Conservation (phyloP, 2,888 invertebrate genomes). For the Trachelus iudaicus region DNA sequence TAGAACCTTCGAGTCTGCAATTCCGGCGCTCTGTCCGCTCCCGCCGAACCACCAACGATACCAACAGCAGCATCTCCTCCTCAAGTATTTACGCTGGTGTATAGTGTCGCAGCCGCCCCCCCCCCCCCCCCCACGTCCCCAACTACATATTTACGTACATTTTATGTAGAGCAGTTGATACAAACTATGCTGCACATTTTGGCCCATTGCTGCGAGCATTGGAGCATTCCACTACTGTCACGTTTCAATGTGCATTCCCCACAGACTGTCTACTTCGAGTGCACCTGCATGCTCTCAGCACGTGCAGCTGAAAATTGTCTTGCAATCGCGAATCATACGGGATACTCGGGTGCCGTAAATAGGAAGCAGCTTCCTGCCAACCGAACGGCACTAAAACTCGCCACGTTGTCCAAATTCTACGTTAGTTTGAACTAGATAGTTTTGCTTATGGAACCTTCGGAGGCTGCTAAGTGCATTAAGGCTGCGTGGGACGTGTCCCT, state of each 20-base stretch:
- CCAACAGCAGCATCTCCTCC: neutral
- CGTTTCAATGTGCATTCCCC: too few species aligned
- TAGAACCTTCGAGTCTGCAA: slow-evolving; percentile 27
- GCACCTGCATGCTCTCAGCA: neutral
- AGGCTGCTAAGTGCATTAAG: neutral
- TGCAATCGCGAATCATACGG: neutral
- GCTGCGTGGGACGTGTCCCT: neutral
- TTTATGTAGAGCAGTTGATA: neutral
- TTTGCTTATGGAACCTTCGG: neutral
- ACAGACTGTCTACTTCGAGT: neutral
- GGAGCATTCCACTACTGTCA: neutral
- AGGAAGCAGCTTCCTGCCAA: neutral
- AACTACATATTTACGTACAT: neutral
- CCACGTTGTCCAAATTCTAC: neutral
- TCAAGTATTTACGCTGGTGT: neutral
- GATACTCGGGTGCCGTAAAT: neutral
- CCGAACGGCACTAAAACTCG: neutral
- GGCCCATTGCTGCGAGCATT: neutral
- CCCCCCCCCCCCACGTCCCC: too few species aligned
- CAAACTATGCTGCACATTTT: neutral
- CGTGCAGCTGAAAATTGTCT: neutral
- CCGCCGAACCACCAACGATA: neutral
- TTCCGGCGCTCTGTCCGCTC: neutral
- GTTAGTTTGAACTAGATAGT: neutral
- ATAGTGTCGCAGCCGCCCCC: too few species aligned